phyloP scores from a whole-genome alignment of 1,140 invertebrate species.

The Asbolus verrucosus region DNA sequence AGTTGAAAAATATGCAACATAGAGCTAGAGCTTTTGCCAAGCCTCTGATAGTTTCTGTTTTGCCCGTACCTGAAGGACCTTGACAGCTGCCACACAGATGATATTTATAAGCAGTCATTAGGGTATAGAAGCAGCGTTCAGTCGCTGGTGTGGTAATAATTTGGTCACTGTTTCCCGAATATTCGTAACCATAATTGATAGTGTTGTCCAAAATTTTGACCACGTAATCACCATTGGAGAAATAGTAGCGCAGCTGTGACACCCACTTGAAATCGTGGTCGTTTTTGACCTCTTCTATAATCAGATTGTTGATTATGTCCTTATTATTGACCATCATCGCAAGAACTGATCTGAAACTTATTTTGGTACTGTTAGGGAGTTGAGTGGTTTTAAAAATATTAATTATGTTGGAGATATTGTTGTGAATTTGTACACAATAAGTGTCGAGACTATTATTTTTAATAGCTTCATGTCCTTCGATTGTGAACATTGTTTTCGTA shows the following conservation, averaged over 20 bases:
- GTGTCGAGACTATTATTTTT: conserved; percentile 67
- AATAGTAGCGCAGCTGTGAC: conserved; percentile 90
- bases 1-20: conserved; percentile 93
- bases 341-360: conserved; percentile 83
- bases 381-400: conserved; percentile 68
- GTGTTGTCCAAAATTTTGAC: conserved; percentile 89
- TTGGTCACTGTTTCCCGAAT: conserved; percentile 80
- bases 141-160: conserved; percentile 85
- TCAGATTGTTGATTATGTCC: conserved; percentile 82
- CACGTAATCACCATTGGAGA: conserved; percentile 79
- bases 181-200: conserved; percentile 91
- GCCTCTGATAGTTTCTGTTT: conserved; percentile 92
- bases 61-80: conserved; percentile 84
- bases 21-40: conserved; percentile 83
- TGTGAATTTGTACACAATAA: conserved; percentile 68
- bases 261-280: conserved; percentile 91
- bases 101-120: conserved; percentile 86
- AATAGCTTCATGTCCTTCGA: conserved; percentile 76
- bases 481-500: conserved; percentile 88
- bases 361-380: conserved; percentile 72
- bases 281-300: conserved; percentile 72
- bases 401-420: conserved; percentile 74
- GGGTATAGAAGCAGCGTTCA: conserved; percentile 84
- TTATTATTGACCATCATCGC: conserved; percentile 90
- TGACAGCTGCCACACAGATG: conserved; percentile 83